Conservation (phyloP, 2,888 invertebrate genomes). For the Callyntrura guangdongensis region DNA sequence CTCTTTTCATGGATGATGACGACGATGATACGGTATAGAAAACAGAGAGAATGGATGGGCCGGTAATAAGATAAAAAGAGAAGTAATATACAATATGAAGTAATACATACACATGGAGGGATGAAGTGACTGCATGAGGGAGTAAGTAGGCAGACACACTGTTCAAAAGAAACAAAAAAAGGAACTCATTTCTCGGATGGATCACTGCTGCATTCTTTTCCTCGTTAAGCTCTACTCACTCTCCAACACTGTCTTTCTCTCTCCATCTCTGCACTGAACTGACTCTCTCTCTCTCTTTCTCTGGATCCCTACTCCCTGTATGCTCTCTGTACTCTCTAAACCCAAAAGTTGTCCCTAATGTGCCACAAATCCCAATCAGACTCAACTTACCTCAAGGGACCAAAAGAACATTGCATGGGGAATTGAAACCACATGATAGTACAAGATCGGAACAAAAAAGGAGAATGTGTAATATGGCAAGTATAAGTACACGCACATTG, state of each 20-base stretch:
- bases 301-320: not conserved
- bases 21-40: slow-evolving; percentile 40
- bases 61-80: slow-evolving; percentile 46
- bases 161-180: not conserved
- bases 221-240: slow-evolving; percentile 11
- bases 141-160: not conserved
- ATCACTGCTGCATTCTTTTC: slow-evolving; percentile 23
- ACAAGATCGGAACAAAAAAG: slow-evolving; percentile 9
- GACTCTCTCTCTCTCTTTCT: slow-evolving; percentile 8
- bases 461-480: not conserved
- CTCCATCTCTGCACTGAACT: not conserved
- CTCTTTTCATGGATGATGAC: slow-evolving; percentile 33
- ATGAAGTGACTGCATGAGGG: not conserved
- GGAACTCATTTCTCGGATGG: slow-evolving; percentile 59
- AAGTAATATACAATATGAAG: slow-evolving; percentile 25
- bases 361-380: slow-evolving; percentile 82
- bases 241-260: not conserved
- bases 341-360: slow-evolving; percentile 79
- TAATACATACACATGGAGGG: not conserved
- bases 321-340: slow-evolving; percentile 18
- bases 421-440: slow-evolving; percentile 78
- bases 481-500: slow-evolving; percentile 14
- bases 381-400: slow-evolving; percentile 82
- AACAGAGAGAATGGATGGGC: slow-evolving; percentile 4
- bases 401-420: slow-evolving; percentile 70